These are phyloP conservation scores for Hypsopygia costalis DNA, from an alignment of 2,888 invertebrate genomes.

Conservation along the genomic window DNA sequence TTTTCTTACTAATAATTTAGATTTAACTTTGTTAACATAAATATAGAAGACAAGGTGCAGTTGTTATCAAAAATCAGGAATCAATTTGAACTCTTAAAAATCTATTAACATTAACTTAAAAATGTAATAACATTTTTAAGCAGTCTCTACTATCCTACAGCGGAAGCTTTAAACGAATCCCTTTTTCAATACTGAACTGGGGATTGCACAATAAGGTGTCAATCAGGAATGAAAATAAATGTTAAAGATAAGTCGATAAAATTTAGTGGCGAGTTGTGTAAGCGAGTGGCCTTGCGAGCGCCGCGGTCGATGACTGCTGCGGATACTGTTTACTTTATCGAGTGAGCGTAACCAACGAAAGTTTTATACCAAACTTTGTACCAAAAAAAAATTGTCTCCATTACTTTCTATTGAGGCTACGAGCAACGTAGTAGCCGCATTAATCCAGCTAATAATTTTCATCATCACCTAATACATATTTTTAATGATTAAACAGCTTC, in stretches of 20 bases:
- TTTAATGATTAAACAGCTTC: no score
- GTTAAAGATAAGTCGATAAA: constrained; percentile 42
- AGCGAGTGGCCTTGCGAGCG: constrained; percentile 67
- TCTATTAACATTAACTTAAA: no score
- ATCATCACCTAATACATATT: no score
- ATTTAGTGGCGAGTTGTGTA: constrained; percentile 60
- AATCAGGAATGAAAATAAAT: constrained; percentile 13
- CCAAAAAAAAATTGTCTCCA: constrained; percentile 37
- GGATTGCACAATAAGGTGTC: constrained; percentile 8
- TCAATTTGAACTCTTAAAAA: no score
- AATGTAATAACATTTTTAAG: no score
- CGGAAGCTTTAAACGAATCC: no score
- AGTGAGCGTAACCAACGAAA: constrained; percentile 60
- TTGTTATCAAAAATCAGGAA: no score
- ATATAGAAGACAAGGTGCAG: no score
- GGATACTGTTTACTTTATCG: constrained; percentile 70
- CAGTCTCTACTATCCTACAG: no score
- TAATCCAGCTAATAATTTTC: not conserved
- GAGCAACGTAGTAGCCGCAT: not conserved
- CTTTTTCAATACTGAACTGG: no score
- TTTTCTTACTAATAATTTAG: no score
- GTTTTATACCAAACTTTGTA: constrained; percentile 41
- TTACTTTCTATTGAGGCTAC: constrained; percentile 16
- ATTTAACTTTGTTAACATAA: no score
- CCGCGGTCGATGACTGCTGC: constrained; percentile 64